Evolutionary conservation across 2,797 vertebrate species (phyloP).

Genomic region (Cyclopterus lumpus): DNA sequence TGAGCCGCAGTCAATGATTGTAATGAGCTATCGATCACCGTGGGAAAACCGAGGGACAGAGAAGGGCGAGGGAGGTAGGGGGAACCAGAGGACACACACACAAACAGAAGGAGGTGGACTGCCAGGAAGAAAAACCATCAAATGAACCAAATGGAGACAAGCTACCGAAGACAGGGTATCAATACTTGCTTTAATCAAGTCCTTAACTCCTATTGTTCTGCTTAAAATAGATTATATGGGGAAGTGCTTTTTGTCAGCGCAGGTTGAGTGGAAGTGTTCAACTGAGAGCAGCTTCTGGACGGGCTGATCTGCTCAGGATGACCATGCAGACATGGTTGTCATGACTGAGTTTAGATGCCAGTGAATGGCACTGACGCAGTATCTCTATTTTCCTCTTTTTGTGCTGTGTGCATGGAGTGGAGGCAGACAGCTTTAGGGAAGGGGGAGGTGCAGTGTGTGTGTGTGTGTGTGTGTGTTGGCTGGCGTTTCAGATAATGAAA

Average conservation of each 20-base stretch:
- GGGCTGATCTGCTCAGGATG: conserved; percentile 58
- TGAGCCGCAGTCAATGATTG: conserved; percentile 84
- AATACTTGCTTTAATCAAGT: conserved; percentile 78
- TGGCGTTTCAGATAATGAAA: conserved; percentile 86
- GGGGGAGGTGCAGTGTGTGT: conserved; percentile 80
- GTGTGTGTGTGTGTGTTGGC: conserved; percentile 74
- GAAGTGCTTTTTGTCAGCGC: conserved; percentile 22
- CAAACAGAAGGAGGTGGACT: conserved; percentile 51
- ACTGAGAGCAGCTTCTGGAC: conserved; percentile 28
- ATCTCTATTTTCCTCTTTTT: conserved; percentile 78
- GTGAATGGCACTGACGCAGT: conserved; percentile 77
- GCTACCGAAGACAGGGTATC: conserved; percentile 72
- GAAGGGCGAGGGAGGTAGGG: conserved; percentile 75
- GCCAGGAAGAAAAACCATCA: conserved; percentile 57
- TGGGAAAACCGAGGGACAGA: conserved; percentile 84
- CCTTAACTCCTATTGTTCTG: conserved; percentile 68
- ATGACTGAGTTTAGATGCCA: conserved; percentile 72
- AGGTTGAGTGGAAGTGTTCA: conserved; percentile 28
- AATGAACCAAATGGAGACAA: conserved; percentile 73
- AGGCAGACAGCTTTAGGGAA: conserved; percentile 82
- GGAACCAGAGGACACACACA: conserved; percentile 77
- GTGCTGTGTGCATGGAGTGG: conserved; percentile 67
- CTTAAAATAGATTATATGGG: conserved; percentile 56
- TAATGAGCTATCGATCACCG: conserved; percentile 87
- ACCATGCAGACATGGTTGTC: conserved; percentile 75